Evolutionary conservation across 2,113 vertebrate genomes (phyloP).

Genomic region (Mobula hypostoma): DNA sequence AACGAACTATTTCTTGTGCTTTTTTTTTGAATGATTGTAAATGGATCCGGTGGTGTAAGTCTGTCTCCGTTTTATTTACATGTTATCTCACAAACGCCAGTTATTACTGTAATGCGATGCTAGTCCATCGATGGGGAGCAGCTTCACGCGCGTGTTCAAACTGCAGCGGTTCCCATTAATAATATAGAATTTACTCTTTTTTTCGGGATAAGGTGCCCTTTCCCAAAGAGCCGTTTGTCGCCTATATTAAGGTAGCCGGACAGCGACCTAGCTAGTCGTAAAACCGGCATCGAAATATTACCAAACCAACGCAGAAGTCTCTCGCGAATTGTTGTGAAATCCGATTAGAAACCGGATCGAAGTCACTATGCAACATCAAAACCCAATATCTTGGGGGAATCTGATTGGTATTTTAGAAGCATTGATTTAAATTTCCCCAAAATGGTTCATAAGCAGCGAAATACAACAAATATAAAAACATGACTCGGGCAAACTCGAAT

Average conservation of each 20-base stretch:
- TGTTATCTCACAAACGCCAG: not conserved
- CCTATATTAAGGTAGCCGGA: not conserved
- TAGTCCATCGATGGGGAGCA: not conserved
- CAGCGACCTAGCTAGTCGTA: not conserved
- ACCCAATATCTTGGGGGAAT: not conserved
- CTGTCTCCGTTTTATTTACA: not conserved
- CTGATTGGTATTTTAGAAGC: not conserved
- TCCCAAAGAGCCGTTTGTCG: not conserved
- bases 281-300: not conserved
- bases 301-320: not conserved
- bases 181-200: not conserved
- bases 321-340: not conserved
- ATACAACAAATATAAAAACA: not conserved
- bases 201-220: not conserved
- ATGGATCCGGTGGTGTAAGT: not conserved
- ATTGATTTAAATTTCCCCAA: not conserved
- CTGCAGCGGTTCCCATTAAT: not conserved
- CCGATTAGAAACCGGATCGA: not conserved
- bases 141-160: not conserved
- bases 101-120: not conserved
- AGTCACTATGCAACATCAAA: not conserved
- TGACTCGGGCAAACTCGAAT: not conserved
- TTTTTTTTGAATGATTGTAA: not conserved
- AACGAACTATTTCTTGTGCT: not conserved
- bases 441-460: not conserved